A percentile compares a stretch with the other conserved stretches of the same genome.
phyloP scores from a whole-genome alignment of 2,113 vertebrate species.

The Vimba vimba region DNA sequence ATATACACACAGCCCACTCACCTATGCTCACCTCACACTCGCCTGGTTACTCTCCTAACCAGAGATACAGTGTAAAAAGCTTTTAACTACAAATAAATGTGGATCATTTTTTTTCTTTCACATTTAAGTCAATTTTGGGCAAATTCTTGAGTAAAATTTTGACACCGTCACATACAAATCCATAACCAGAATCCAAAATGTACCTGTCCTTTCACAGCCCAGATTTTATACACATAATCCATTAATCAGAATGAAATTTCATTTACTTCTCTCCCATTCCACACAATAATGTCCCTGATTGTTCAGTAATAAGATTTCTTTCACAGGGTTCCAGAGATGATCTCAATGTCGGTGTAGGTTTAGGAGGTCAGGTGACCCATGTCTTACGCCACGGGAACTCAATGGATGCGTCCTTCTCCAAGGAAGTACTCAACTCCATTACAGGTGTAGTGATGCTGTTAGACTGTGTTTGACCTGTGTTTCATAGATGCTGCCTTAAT shows the following conservation, averaged over 20 bases:
- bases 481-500: background rate
- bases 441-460: constrained; percentile 79
- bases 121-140: no score
- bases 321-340: constrained; percentile 93
- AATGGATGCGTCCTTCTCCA: constrained; percentile 94
- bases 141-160: no score
- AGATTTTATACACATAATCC: background rate
- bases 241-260: background rate
- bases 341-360: constrained; percentile 84
- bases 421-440: constrained; percentile 98
- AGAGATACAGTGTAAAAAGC: no score
- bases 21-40: no score
- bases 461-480: constrained; percentile 13
- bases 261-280: background rate
- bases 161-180: background rate
- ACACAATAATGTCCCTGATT: background rate
- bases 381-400: constrained; percentile 89
- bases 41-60: no score
- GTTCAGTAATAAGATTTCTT: constrained; percentile 5
- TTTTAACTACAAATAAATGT: no score
- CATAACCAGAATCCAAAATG: background rate
- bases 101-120: no score
- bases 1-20: no score
- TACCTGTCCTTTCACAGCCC: background rate
- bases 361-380: constrained; percentile 74